Evolutionary conservation across 1,140 invertebrate genomes (phyloP).

Genomic region (Galleria mellonella): DNA sequence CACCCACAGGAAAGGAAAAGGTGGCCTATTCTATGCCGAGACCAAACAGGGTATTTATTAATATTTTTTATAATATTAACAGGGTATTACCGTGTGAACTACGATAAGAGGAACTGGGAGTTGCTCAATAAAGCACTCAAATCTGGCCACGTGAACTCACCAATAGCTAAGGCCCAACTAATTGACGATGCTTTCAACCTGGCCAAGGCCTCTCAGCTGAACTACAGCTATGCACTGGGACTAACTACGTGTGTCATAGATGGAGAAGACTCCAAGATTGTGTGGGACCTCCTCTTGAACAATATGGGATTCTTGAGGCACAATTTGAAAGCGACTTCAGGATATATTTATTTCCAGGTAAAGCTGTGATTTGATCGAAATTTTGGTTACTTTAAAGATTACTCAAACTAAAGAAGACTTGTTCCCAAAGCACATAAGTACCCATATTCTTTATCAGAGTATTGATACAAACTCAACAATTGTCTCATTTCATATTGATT

Average conservation of each 20-base stretch:
- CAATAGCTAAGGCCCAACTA: constrained; percentile 84
- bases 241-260: constrained; percentile 77
- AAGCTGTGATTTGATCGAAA: too few relatives aligned
- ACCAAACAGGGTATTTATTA: too few relatives aligned
- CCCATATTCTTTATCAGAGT: too few relatives aligned
- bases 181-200: constrained; percentile 89
- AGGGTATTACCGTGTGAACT: constrained; percentile 86
- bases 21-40: too few relatives aligned
- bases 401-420: too few relatives aligned
- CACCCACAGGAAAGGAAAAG: too few relatives aligned
- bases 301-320: constrained; percentile 69
- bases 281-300: constrained; percentile 75
- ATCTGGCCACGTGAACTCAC: constrained; percentile 28
- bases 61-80: too few relatives aligned
- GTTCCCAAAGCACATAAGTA: too few relatives aligned
- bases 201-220: constrained; percentile 74
- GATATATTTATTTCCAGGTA: constrained; percentile 60
- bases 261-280: constrained; percentile 76
- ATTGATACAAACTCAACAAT: too few relatives aligned
- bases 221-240: constrained; percentile 77
- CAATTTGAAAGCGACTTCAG: constrained; percentile 41
- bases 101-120: constrained; percentile 81
- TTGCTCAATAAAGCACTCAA: constrained; percentile 76
- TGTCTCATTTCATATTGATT: too few relatives aligned
- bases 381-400: too few relatives aligned